Conservation (phyloP, 2,888 invertebrate species). For the Cancer borealis region DNA sequence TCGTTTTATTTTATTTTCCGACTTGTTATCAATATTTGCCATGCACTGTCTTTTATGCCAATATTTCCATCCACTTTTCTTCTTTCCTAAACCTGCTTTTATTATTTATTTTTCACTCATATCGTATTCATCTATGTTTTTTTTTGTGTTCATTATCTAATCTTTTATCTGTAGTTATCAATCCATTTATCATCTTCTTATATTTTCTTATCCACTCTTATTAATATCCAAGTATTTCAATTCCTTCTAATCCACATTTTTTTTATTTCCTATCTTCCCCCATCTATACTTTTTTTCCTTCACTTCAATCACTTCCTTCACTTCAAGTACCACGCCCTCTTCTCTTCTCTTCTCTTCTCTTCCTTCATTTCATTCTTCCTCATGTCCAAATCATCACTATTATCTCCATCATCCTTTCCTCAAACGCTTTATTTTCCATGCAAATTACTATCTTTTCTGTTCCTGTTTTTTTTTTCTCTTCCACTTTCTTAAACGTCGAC, state of each 20-base stretch:
- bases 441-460: not conserved
- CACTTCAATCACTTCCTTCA: not conserved
- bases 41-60: not conserved
- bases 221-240: not conserved
- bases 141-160: not conserved
- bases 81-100: not conserved
- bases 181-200: not conserved
- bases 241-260: not conserved
- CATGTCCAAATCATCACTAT: not conserved
- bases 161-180: not conserved
- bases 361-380: not conserved
- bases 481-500: not conserved
- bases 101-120: not conserved
- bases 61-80: not conserved
- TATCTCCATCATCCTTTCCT: not conserved
- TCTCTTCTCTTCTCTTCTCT: not conserved
- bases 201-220: too few species aligned
- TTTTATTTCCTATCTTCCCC: not conserved
- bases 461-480: not conserved
- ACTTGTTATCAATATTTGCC: not conserved
- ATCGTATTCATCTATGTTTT: not conserved
- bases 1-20: not conserved
- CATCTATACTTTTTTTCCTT: not conserved
- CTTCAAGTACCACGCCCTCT: too few species aligned
- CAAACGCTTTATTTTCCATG: constrained; percentile 2